These are phyloP conservation scores for Emmelina monodactyla DNA, from an alignment of 2,888 invertebrate species.

Conservation along the genomic window DNA sequence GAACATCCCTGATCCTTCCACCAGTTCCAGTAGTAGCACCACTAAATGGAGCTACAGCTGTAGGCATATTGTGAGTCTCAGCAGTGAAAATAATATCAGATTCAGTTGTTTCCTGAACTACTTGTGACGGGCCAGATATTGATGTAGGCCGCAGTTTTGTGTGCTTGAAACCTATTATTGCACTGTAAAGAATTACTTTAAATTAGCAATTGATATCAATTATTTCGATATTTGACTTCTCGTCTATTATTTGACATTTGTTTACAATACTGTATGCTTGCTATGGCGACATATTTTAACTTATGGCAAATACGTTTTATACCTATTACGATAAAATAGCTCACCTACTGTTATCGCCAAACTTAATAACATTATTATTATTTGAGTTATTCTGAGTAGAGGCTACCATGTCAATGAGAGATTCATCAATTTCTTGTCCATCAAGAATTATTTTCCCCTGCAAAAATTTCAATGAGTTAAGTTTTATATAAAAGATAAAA, in stretches of 20 bases:
- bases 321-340: too few species aligned
- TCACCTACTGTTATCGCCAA: constrained; percentile 95
- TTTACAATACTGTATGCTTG: background rate
- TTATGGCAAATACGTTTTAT: too few species aligned
- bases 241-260: background rate
- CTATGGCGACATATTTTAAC: too few species aligned
- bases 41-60: constrained; percentile 96
- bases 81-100: constrained; percentile 97
- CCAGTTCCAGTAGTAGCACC: constrained; percentile 99
- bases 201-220: background rate
- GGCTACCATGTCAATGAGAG: constrained; percentile 92
- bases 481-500: too few species aligned
- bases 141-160: constrained; percentile 72
- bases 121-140: constrained; percentile 64
- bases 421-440: constrained; percentile 77
- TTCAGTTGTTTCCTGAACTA: constrained; percentile 66
- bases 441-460: constrained; percentile 85
- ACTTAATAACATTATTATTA: constrained; percentile 94
- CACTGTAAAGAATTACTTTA: constrained; percentile 62
- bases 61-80: constrained; percentile 98
- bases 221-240: background rate
- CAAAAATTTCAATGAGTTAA: constrained; percentile 7
- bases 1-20: constrained; percentile 93
- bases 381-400: constrained; percentile 87
- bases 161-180: constrained; percentile 84